These are phyloP conservation scores for Brevimyrus niger DNA, from an alignment of 2,113 vertebrate species.

Conservation along the genomic window DNA sequence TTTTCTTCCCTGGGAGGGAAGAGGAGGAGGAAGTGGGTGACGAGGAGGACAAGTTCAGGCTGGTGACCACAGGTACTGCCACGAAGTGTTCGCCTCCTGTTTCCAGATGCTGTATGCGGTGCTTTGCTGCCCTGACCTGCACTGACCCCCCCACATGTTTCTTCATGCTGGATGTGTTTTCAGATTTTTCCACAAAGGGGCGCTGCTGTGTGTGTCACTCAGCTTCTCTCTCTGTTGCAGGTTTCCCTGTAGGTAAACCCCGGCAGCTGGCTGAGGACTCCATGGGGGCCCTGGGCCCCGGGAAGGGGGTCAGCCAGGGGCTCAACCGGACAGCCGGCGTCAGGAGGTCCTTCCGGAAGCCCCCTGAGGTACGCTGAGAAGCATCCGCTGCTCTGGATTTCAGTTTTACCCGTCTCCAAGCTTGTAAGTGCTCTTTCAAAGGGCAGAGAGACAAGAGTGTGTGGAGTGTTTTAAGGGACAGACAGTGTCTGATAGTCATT, in stretches of 20 bases:
- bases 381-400: not conserved
- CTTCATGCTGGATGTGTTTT: not conserved
- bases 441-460: not conserved
- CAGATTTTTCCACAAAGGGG: not conserved
- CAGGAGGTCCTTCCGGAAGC: conserved; percentile 90
- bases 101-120: not conserved
- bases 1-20: conserved; percentile 93
- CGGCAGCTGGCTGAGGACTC: conserved; percentile 83
- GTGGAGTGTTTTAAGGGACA: not conserved
- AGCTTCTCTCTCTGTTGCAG: conserved; percentile 48
- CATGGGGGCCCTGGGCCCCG: conserved; percentile 71
- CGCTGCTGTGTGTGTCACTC: not conserved
- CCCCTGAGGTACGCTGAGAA: conserved; percentile 72
- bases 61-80: conserved; percentile 86
- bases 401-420: not conserved
- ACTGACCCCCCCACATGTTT: not conserved
- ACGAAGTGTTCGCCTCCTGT: not conserved
- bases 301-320: conserved; percentile 85
- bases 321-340: conserved; percentile 86
- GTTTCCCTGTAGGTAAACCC: conserved; percentile 82
- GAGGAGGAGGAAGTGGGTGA: conserved; percentile 95
- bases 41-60: conserved; percentile 93
- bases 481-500: not conserved
- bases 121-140: not conserved
- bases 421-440: not conserved